A percentile compares a stretch with the other conserved stretches of the same genome.
These are phyloP conservation scores for Hydropsyche tenuis DNA, from an alignment of 1,140 invertebrate species.

Conservation along the genomic window DNA sequence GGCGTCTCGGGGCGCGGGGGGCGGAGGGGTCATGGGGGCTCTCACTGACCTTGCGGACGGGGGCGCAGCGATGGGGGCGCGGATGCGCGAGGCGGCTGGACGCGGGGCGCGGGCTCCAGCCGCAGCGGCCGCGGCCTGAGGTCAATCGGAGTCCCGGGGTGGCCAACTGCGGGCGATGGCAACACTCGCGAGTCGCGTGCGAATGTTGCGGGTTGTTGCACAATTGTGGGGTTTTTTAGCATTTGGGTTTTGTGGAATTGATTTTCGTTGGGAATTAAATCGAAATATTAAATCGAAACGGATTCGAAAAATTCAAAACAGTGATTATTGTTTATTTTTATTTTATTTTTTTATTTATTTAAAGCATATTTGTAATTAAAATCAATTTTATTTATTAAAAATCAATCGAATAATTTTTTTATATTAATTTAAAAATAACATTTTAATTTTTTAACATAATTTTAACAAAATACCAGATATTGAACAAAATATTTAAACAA, in stretches of 20 bases:
- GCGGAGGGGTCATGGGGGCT: too few relatives aligned
- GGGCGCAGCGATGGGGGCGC: too few relatives aligned
- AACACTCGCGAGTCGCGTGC: slow-evolving; percentile 25
- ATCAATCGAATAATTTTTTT: too few relatives aligned
- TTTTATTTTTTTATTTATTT: background rate
- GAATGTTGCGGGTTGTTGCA: background rate
- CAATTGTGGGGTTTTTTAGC: too few relatives aligned
- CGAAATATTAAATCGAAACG: background rate
- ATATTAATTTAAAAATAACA: too few relatives aligned
- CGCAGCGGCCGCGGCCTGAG: slow-evolving; percentile 30
- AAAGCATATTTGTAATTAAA: background rate
- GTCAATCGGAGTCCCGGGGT: slow-evolving; percentile 31
- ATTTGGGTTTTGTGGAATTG: background rate
- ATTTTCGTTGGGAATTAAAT: too few relatives aligned
- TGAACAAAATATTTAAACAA: too few relatives aligned
- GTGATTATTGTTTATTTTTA: background rate
- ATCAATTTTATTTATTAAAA: background rate
- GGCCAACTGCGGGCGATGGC: slow-evolving; percentile 24
- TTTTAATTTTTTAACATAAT: too few relatives aligned
- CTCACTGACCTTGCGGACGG: too few relatives aligned
- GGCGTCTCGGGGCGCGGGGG: background rate
- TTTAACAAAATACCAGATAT: too few relatives aligned
- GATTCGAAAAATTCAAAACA: background rate
- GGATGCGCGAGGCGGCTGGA: background rate
- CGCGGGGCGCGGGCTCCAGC: slow-evolving; percentile 12